These are phyloP conservation scores for Muricea muricata DNA, from an alignment of 92 coral and sea anemone genomes.

Conservation along the genomic window DNA sequence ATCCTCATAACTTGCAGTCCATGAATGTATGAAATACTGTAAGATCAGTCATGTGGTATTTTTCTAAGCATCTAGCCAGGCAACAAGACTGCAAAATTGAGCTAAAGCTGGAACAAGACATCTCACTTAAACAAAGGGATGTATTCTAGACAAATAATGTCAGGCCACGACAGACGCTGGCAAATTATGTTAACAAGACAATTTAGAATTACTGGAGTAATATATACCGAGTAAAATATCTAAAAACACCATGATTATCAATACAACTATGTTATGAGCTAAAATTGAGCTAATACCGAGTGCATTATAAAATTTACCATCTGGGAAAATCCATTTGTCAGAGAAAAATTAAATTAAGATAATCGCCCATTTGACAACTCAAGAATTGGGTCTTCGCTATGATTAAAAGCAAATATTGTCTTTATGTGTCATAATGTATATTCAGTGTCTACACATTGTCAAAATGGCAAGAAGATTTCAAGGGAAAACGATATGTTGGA, in stretches of 20 bases:
- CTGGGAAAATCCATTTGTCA: background rate
- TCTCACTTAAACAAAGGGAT: background rate
- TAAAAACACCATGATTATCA: background rate
- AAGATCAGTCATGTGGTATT: too few species aligned
- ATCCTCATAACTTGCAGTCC: too few species aligned
- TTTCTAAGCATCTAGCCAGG: too few species aligned
- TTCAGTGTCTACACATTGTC: too few species aligned
- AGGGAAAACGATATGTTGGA: background rate
- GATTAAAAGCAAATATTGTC: background rate
- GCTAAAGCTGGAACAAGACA: background rate
- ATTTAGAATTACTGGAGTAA: background rate
- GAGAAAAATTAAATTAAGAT: background rate
- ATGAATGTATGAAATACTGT: too few species aligned
- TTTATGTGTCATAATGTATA: too few species aligned
- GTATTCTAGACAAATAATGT: background rate
- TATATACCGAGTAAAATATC: background rate
- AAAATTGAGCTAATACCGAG: background rate
- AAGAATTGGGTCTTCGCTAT: background rate
- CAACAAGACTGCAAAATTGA: too few species aligned
- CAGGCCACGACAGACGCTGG: background rate
- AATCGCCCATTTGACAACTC: background rate
- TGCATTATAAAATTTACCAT: too few species aligned
- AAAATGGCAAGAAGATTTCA: too few species aligned
- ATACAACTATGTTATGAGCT: background rate
- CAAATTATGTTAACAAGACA: background rate